Evolutionary conservation across 2,113 vertebrate species (phyloP).

Genomic region (Tenebrosternarchus preto): DNA sequence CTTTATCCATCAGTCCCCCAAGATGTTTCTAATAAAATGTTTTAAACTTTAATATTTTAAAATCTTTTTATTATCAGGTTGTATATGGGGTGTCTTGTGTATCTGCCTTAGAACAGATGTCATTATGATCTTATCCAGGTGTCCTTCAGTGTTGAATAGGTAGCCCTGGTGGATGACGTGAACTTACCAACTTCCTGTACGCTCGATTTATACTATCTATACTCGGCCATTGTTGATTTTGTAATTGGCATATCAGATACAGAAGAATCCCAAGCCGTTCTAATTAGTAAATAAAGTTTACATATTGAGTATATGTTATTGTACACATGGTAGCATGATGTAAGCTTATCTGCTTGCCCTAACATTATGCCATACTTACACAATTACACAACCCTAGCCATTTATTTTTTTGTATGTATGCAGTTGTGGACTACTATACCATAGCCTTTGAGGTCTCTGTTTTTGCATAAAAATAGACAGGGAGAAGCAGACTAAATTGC

Average conservation of each 20-base stretch:
- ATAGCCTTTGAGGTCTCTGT: not conserved
- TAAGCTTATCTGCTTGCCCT: conserved; percentile 16
- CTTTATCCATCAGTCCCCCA: no score
- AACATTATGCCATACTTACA: not conserved
- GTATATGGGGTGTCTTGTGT: not conserved
- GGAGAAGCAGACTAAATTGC: not conserved
- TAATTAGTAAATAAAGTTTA: not conserved
- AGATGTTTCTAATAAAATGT: no score
- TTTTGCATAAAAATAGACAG: not conserved
- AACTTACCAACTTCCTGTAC: no score
- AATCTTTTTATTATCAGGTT: no score
- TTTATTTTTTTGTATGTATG: not conserved
- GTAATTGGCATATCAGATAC: no score
- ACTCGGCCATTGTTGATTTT: not conserved
- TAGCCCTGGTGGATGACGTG: not conserved
- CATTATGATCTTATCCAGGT: not conserved
- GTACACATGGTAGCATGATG: not conserved
- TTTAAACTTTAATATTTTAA: no score
- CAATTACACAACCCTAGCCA: not conserved
- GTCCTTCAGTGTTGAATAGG: not conserved
- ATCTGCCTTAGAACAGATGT: not conserved
- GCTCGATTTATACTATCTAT: no score
- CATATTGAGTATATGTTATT: not conserved
- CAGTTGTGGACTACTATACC: not conserved
- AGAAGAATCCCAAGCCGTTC: not conserved